Percentiles rank a stretch among this genome's conserved stretches.
Evolutionary conservation across 2,797 vertebrate species (phyloP).

Genomic region (Botia almorhae): DNA sequence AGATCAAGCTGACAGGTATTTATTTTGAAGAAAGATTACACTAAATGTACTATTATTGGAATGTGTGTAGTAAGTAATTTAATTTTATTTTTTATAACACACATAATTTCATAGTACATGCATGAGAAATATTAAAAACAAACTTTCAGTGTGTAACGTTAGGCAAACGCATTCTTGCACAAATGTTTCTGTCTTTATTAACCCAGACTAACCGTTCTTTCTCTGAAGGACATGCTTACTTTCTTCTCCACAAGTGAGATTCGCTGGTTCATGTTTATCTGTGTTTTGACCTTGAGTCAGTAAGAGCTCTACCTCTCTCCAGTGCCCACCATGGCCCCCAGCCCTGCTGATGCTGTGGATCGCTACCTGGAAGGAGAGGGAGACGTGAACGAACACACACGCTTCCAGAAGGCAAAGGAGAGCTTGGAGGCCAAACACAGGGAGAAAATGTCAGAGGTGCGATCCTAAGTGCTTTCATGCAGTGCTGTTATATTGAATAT

Average conservation of each 20-base stretch:
- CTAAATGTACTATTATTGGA: neutral
- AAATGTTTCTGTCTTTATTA: slow-evolving; percentile 31
- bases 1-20: neutral
- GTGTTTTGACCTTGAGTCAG: slow-evolving; percentile 16
- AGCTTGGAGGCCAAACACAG: slow-evolving; percentile 94
- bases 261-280: neutral
- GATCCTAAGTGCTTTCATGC: neutral
- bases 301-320: slow-evolving; percentile 24
- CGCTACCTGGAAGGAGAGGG: slow-evolving; percentile 92
- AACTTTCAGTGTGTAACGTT: neutral
- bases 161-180: neutral
- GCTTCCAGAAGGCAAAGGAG: slow-evolving; percentile 97
- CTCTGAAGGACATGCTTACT: neutral
- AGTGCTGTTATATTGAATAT: neutral
- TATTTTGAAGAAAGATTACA: neutral
- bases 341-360: slow-evolving; percentile 92
- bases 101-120: neutral
- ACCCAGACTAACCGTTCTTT: slow-evolving; percentile 17
- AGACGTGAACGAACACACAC: slow-evolving; percentile 90
- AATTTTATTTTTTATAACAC: too few species aligned
- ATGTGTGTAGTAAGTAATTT: too few species aligned
- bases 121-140: neutral
- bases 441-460: slow-evolving; percentile 94
- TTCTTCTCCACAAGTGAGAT: neutral
- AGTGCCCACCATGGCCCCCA: slow-evolving; percentile 96